A percentile compares a stretch with the other conserved stretches of the same genome.
phyloP scores from a whole-genome alignment of 2,888 invertebrate genomes.

The Eremobia ochroleuca region DNA sequence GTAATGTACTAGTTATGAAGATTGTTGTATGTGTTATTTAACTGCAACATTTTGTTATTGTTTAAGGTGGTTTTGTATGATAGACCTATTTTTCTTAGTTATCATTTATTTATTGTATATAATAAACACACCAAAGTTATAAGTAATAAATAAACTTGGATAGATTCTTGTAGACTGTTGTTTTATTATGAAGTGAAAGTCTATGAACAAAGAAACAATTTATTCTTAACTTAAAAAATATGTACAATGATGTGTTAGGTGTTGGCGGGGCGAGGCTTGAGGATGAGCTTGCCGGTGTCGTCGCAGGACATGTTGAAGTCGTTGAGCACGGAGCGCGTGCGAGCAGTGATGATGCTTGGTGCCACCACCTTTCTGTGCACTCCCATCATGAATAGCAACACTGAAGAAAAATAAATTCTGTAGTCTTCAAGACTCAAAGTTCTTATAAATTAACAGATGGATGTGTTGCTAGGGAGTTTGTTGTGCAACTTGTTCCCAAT shows the following conservation, averaged over 20 bases:
- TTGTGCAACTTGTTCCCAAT: neutral
- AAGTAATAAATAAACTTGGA: constrained; percentile 88
- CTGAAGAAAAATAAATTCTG: constrained; percentile 83
- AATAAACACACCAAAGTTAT: constrained; percentile 91
- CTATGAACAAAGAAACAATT: constrained; percentile 69
- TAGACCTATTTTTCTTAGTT: constrained; percentile 83
- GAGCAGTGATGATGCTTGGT: constrained; percentile 98
- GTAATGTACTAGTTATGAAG: constrained; percentile 62
- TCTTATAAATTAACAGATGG: neutral
- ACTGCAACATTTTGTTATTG: constrained; percentile 74
- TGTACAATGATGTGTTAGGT: constrained; percentile 70
- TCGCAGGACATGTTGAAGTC: constrained; percentile 99
- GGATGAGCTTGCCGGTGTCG: constrained; percentile 98
- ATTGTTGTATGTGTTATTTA: constrained; percentile 73
- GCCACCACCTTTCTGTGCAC: constrained; percentile 99
- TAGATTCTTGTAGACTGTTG: constrained; percentile 84
- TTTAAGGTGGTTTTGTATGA: constrained; percentile 82
- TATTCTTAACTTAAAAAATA: constrained; percentile 84
- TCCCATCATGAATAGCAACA: constrained; percentile 97
- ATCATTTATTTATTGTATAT: constrained; percentile 89
- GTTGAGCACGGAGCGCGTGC: constrained; percentile 96
- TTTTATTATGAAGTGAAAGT: constrained; percentile 76
- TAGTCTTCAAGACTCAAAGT: neutral
- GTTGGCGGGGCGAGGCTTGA: constrained; percentile 95
- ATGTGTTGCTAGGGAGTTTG: neutral